Percentiles rank a stretch among this genome's conserved stretches.
These are phyloP conservation scores for Leptinotarsa defecta DNA, from an alignment of 1,140 invertebrate species.

Conservation along the genomic window DNA sequence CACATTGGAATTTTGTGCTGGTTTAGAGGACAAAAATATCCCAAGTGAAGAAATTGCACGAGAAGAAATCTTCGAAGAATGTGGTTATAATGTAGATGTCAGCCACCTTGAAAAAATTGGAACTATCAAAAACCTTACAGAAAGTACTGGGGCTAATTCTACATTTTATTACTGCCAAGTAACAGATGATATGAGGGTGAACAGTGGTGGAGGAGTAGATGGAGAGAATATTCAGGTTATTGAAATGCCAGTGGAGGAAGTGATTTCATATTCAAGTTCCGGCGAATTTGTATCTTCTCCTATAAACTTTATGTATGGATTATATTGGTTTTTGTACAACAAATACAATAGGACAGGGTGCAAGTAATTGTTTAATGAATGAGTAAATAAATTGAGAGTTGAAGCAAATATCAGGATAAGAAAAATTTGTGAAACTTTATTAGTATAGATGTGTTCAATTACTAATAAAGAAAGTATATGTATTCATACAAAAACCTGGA, in stretches of 20 bases:
- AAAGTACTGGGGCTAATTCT: constrained; percentile 72
- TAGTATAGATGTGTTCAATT: too few species aligned
- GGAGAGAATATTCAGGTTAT: constrained; percentile 74
- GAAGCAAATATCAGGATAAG: background rate
- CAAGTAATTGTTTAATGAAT: background rate
- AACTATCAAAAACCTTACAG: constrained; percentile 77
- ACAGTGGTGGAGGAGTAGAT: constrained; percentile 60
- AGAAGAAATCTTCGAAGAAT: constrained; percentile 91
- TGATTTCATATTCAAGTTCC: constrained; percentile 69
- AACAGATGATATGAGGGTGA: constrained; percentile 82
- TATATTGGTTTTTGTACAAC: constrained; percentile 79
- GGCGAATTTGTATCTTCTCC: constrained; percentile 68
- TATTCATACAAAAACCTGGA: too few species aligned
- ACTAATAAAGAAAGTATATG: background rate
- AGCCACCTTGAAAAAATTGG: constrained; percentile 64
- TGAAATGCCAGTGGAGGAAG: constrained; percentile 80
- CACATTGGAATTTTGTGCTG: constrained; percentile 92
- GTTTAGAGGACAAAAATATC: constrained; percentile 88
- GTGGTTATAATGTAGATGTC: constrained; percentile 85
- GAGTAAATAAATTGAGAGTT: too few species aligned
- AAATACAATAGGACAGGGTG: constrained; percentile 32
- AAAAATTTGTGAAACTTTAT: too few species aligned
- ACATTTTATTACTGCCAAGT: constrained; percentile 91
- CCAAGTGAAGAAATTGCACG: constrained; percentile 77
- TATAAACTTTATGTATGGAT: constrained; percentile 78